Evolutionary conservation across 1,140 invertebrate genomes (phyloP), one percentile per base, ranked within the genome.

Genomic region (Drosophila baimaii): DNA sequence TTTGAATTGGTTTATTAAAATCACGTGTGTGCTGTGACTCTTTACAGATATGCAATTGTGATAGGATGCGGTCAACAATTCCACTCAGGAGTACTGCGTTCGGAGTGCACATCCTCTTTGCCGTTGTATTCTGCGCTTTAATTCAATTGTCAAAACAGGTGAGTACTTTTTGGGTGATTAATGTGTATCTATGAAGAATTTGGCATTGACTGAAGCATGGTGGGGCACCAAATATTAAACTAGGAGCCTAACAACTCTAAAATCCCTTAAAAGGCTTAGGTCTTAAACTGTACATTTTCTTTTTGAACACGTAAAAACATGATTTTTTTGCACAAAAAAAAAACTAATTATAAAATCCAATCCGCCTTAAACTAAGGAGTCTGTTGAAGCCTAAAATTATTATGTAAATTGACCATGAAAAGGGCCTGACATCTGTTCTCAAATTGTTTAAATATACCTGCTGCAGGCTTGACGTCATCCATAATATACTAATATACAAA

Each of bases 11-110:
- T 61, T 33, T 49, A 59, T 10, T 21, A 58, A 29, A 46, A 5
- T 12, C 10, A 6, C 7, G 2, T 21, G 13, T 12, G 17, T n/a
- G n/a, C n/a, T n/a, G 4, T 46, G 3, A 49, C 21, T 31, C 7
- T 17, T 71, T 71, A 33, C 68, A 71, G 68, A 71, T 71, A 71
- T 71, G 68, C 65, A 44, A 71, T 71, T 71, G 27, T 70, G 66
- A 71, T 70, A 71, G 65, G 25, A 71, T 71, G 68, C 56, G 19
- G 69, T 49, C 65, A 25, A 44, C 43, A 33, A 44, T 35, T 54
- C 52, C 65, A n/a, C 43, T 58, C 66, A 70, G 68, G 51, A 71
- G 33, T 49, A 47, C 65, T 27, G 25, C 65, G 10, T 49, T 49
- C 25, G 64, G 43, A 71, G 65, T 49, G 29, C 68, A 43, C n/a